Evolutionary conservation across 2,113 vertebrate species (phyloP), one percentile per base, ranked within the genome.

Genomic region (Raja brachyura): DNA sequence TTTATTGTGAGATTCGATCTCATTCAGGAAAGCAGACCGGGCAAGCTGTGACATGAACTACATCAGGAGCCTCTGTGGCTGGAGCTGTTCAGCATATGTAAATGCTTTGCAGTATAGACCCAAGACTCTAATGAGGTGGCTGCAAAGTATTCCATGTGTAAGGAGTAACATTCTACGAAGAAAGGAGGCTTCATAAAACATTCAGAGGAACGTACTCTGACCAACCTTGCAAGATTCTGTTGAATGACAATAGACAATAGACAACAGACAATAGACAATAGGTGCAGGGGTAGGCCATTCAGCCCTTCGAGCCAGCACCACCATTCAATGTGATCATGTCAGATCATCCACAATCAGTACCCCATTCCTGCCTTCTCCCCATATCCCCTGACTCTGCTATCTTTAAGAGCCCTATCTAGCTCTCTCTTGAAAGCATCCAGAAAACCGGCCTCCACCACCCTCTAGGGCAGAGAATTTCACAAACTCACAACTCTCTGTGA

Each of bases 31-130:
- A 74, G 66, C 33, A 54, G 39, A 28, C 88, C 0, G 33, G 33
- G 66, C 66, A 92, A 33, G 88, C 66, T 92, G 66, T 70, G 88
- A 92, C 39, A 73, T 92, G 66, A 73, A 92, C 66, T 92, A 73
- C 68, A 73, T 54, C 10, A 31, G 90, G 28, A 68, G 31, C 70
- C 88, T 90, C 31, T 54, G 20, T 74, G n/a, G 18, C 90, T 54
- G 54, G 68, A 73, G 68, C 90, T 73, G 68, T 92, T 92, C 90
- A 92, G 66, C 90, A 70, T 90, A 48, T 90, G n/a, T 90, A 90
- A 90, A 18, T 31, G 86, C 86, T 90, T 68, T 90, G 88, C 88
- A 66, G 88, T 18, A 92, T 48, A 73, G 66, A 92, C 66, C 90
- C 22, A 25, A 92, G 18, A 48, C 68, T 74, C 90, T 92, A 92